Percentiles rank a stretch among this genome's conserved stretches.
Conservation (phyloP, 1,140 invertebrate species). For the Laupala kohalensis region DNA sequence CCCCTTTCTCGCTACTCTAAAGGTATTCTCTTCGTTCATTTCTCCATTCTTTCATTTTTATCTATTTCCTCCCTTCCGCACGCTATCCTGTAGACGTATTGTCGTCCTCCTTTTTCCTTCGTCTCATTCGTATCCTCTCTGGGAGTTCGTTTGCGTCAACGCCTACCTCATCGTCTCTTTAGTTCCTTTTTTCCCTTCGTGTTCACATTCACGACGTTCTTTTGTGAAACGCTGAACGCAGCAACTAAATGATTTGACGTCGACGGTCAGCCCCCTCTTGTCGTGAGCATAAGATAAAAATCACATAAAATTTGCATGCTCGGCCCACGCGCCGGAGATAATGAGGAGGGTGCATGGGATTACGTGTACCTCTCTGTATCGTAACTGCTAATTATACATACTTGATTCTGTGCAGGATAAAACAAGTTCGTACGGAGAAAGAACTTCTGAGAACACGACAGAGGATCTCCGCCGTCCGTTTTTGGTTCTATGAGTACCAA, state of each 20-base stretch:
- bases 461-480: neutral
- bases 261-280: neutral
- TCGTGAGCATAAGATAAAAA: neutral
- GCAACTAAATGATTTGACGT: neutral
- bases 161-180: neutral
- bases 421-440: neutral
- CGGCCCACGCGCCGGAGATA: neutral
- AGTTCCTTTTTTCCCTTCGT: neutral
- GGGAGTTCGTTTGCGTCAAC: too few species aligned
- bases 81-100: neutral
- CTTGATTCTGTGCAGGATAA: neutral
- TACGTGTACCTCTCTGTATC: neutral
- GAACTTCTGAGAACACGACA: neutral
- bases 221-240: too few species aligned
- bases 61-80: neutral
- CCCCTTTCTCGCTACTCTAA: neutral
- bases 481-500: neutral
- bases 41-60: neutral
- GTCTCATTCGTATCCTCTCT: neutral
- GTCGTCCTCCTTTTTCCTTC: neutral
- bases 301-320: neutral
- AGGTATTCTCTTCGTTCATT: neutral
- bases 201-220: neutral
- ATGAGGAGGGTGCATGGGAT: neutral
- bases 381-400: neutral